Base-by-base conservation (phyloP, 2,888 invertebrate genomes). In the Crocallis elinguaria region DNA sequence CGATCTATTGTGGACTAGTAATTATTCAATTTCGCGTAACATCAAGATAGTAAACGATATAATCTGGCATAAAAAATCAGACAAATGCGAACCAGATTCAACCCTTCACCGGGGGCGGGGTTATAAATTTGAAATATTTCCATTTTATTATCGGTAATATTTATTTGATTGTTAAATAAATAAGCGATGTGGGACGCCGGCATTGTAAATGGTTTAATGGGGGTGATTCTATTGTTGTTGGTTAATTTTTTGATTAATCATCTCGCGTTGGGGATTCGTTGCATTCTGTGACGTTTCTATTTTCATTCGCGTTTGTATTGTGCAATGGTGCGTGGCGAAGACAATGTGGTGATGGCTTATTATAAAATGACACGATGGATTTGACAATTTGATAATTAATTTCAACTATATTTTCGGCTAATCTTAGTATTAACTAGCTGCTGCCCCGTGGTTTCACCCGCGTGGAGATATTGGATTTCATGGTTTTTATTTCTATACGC, bases 221-320 rank as follows among this genome's bases (percentile, higher is more conserved):
- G 86, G 88, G 85, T 79, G 80, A 62, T 62, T 62, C 75, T 67
- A 86, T 90, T 91, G 90, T 90, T 70, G 85, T 82, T 80, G 86
- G 88, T 89, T 89, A 91, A 90, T 91, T 91, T 91, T 90, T 90
- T 91, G 91, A 91, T 91, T 89, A 91, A 91, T 91, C 89, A 88
- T 88, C 79, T 75, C 66, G 66, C 78, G 76, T 62, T 71, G 75
- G 84, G 84, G 86, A 70, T 72, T 73, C 77, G 76, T 76, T 78
- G 79, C 82, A 80, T 80, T 79, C 75, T 79, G 73, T 84, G 82
- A 82, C 79, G 74, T 73, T 79, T 79, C 74, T 75, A 77, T 84
- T 85, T 76, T 67, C 62, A 48, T 41, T 55, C 55, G 52, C 55
- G 57, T 39, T 49, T 52, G 55, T 56, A 51, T 69, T 71, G 59